Base-by-base conservation (phyloP, 2,888 invertebrate species). In the Cheilosia urbana region DNA sequence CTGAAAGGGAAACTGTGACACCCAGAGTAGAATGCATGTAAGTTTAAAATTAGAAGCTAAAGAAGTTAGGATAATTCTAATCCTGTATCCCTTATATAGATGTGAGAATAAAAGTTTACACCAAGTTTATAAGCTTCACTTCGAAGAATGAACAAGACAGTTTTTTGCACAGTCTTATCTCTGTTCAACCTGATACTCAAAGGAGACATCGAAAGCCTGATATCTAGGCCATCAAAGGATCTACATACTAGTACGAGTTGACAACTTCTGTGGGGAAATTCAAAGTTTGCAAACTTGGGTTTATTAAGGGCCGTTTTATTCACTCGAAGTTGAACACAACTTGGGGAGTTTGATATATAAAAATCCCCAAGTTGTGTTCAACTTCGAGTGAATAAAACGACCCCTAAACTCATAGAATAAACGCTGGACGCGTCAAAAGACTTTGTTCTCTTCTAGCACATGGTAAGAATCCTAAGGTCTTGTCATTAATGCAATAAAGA, bases 371-470 rank as follows among this genome's bases (percentile, higher is more conserved):
- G n/a, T n/a, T n/a, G n/a, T n/a, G n/a, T n/a, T n/a, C n/a, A n/a
- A n/a, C n/a, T n/a, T n/a, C n/a, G n/a, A n/a, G n/a, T n/a, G n/a
- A n/a, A n/a, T n/a, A n/a, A n/a, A n/a, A n/a, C n/a, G n/a, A n/a
- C n/a, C n/a, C n/a, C n/a, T n/a, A n/a, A 55, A 34, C 55, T 34
- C 57, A 57, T 57, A 19, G 34, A 57, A 34, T 34, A 57, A 57
- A 19, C 57, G 34, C 57, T 57, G 37, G 57, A 34, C 57, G 34
- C 57, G 19, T 57, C 57, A 57, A 19, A 57, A 57, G 57, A 57
- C 57, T 57, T 34, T 57, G 57, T 57, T 57, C 19, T 57, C 57
- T 57, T 34, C 57, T 57, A 13, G 17, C 57, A 57, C 37, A 57
- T 57, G 57, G 57, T 37, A 57, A 57, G 57, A 57, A 37, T 55